Evolutionary conservation across 2,113 vertebrate species (phyloP).

Genomic region (Ondatra zibethicus): DNA sequence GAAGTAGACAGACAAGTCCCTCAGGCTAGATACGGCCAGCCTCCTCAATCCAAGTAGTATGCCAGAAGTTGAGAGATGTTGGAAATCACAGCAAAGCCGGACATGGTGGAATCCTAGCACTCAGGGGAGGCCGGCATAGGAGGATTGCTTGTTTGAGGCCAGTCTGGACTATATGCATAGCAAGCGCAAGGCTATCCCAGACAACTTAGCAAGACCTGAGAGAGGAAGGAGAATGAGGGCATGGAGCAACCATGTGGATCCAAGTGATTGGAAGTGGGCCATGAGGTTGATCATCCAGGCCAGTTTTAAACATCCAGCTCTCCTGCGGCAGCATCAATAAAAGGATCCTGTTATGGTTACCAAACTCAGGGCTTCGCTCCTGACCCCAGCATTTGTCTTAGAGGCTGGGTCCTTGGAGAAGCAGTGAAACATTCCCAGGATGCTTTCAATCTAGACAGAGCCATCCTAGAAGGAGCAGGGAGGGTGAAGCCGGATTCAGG

Average conservation of each 20-base stretch:
- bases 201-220: background rate
- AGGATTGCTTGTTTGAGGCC: background rate
- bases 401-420: background rate
- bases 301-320: background rate
- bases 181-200: background rate
- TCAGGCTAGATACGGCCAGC: background rate
- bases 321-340: fast-evolving
- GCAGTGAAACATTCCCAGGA: background rate
- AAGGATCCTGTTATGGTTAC: background rate
- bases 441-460: background rate
- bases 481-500: too few relatives aligned
- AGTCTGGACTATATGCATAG: background rate
- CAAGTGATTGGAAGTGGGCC: background rate
- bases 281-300: background rate
- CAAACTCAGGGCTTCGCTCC: background rate
- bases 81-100: background rate
- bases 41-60: background rate
- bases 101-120: background rate
- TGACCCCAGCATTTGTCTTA: background rate
- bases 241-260: background rate
- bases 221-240: background rate
- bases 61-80: background rate
- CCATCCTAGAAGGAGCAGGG: background rate
- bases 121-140: too few relatives aligned
- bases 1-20: background rate